Conservation (phyloP, 1,140 invertebrate genomes). For the Brachionus calyciflorus region DNA sequence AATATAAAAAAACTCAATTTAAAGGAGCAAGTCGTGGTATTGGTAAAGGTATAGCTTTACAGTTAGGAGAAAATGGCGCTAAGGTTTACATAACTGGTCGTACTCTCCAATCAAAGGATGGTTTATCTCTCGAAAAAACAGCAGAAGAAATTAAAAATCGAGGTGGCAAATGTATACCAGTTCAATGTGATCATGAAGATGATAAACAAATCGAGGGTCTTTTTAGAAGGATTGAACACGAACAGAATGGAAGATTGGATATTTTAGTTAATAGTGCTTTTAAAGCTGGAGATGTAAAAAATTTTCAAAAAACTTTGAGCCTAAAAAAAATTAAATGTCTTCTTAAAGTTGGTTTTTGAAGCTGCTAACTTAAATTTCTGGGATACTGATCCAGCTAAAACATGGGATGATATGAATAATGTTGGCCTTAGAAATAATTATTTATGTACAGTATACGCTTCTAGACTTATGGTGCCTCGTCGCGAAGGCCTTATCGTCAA, state of each 20-base stretch:
- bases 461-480: conserved; percentile 58
- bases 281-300: conserved; percentile 53
- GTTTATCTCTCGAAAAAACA: conserved; percentile 19
- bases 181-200: conserved; percentile 61
- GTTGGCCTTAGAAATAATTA: conserved; percentile 63
- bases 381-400: conserved; percentile 52
- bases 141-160: conserved; percentile 39
- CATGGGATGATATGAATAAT: conserved; percentile 61
- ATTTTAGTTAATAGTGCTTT: conserved; percentile 63
- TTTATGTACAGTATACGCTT: conserved; percentile 59
- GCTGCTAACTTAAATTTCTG: conserved; percentile 56
- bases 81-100: conserved; percentile 61
- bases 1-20: not conserved
- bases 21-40: conserved; percentile 59
- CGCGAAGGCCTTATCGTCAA: conserved; percentile 61
- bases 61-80: conserved; percentile 59
- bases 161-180: conserved; percentile 57
- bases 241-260: conserved; percentile 61
- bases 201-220: conserved; percentile 57
- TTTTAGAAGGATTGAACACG: conserved; percentile 59
- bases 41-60: conserved; percentile 61
- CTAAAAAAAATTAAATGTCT: not conserved
- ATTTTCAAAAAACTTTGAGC: conserved; percentile 48
- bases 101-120: conserved; percentile 31
- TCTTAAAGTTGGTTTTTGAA: conserved; percentile 50